Evolutionary conservation across 2,797 vertebrate species (phyloP).

Genomic region (Uromys caudimaculatus): DNA sequence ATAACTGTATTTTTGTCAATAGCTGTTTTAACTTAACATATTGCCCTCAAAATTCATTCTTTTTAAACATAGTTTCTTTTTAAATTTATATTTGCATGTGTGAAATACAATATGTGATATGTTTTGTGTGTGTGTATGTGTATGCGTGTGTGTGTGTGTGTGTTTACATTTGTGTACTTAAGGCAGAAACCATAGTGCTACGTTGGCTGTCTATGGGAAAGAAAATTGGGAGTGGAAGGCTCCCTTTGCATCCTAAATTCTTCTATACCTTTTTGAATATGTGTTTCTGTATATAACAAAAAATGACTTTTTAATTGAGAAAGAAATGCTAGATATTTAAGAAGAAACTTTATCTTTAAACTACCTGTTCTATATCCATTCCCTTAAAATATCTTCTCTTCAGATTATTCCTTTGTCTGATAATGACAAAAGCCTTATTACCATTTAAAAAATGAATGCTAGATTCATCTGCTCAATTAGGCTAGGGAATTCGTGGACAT

Average conservation of each 20-base stretch:
- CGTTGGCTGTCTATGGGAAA: neutral
- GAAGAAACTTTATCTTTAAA: conserved; percentile 25
- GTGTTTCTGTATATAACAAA: neutral
- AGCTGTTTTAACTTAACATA: neutral
- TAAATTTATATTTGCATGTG: neutral
- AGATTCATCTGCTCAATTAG: conserved; percentile 57
- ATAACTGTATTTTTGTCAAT: neutral
- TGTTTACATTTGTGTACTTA: neutral
- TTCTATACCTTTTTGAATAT: neutral
- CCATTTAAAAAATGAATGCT: conserved; percentile 30
- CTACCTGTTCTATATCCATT: conserved; percentile 34
- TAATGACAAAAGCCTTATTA: conserved; percentile 45
- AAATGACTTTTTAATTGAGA: conserved; percentile 25
- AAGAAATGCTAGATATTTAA: neutral
- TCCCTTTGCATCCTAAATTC: neutral
- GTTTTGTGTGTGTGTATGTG: neutral
- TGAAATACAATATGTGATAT: neutral
- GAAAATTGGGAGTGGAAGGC: neutral
- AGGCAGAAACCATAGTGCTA: neutral
- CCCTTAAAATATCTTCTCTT: conserved; percentile 42
- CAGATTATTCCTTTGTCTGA: conserved; percentile 26
- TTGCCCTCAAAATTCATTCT: neutral
- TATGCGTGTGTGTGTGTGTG: neutral
- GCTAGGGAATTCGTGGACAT: conserved; percentile 36
- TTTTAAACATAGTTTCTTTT: neutral